A percentile compares a stretch with the other conserved stretches of the same genome.
These are phyloP conservation scores for Phrynocephalus versicolor DNA, from an alignment of 2,113 vertebrate species.

Conservation along the genomic window DNA sequence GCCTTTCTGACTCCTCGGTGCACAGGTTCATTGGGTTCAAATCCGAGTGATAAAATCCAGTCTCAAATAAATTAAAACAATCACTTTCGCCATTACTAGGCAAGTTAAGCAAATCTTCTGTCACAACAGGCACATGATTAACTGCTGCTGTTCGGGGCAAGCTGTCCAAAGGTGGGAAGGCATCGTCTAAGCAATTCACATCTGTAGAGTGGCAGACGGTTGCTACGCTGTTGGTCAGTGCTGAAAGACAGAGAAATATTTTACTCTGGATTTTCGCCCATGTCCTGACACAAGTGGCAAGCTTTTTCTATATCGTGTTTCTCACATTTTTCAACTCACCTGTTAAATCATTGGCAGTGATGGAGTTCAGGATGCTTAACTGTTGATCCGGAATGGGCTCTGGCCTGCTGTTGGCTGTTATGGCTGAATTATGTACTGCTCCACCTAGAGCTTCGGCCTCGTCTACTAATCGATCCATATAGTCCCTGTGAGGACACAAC, in stretches of 20 bases:
- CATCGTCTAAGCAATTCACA: constrained; percentile 87
- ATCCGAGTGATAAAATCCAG: constrained; percentile 94
- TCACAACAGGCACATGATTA: constrained; percentile 85
- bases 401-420: constrained; percentile 81
- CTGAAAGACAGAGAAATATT: constrained; percentile 69
- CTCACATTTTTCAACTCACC: constrained; percentile 73
- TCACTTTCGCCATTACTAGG: constrained; percentile 88
- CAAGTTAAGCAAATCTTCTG: constrained; percentile 88
- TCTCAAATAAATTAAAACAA: constrained; percentile 97
- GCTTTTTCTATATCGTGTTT: neutral
- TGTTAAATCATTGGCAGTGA: constrained; percentile 94
- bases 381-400: constrained; percentile 89
- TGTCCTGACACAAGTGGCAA: neutral
- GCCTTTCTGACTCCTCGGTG: constrained; percentile 89
- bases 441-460: constrained; percentile 91
- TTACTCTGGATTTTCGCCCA: constrained; percentile 4
- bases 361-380: constrained; percentile 91
- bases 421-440: constrained; percentile 85
- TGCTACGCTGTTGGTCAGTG: constrained; percentile 89
- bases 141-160: constrained; percentile 86
- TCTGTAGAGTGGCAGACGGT: constrained; percentile 87
- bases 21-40: constrained; percentile 85
- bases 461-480: constrained; percentile 97
- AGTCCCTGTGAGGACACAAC: constrained; percentile 80
- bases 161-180: constrained; percentile 87